phyloP scores from a whole-genome alignment of 2,113 vertebrate species.

The Gorsachius goisagi region DNA sequence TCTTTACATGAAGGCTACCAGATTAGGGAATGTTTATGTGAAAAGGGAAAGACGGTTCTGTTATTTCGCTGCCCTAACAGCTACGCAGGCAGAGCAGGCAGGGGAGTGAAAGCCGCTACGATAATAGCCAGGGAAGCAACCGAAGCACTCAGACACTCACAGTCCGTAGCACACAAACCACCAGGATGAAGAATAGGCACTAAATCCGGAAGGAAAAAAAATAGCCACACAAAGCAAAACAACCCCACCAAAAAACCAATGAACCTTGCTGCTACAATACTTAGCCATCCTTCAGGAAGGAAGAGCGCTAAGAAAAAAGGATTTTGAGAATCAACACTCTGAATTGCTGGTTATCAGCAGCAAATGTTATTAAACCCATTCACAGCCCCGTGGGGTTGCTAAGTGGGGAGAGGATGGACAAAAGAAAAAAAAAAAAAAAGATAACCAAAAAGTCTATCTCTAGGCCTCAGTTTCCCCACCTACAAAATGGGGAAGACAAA shows the following conservation, averaged over 20 bases:
- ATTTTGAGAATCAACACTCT: neutral
- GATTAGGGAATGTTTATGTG: constrained; percentile 63
- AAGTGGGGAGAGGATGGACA: fast-evolving
- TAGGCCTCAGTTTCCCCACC: neutral
- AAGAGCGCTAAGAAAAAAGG: neutral
- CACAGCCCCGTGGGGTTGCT: neutral
- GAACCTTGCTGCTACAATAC: neutral
- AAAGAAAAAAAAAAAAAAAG: neutral
- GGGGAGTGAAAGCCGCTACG: constrained; percentile 2
- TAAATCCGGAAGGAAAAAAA: neutral
- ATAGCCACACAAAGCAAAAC: neutral
- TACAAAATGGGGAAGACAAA: neutral
- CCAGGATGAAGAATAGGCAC: neutral
- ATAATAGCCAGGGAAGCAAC: constrained; percentile 11
- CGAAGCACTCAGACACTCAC: fast-evolving
- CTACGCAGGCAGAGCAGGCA: neutral
- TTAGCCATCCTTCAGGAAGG: neutral
- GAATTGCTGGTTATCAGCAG: neutral
- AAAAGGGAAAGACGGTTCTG: constrained; percentile 12
- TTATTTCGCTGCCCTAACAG: constrained; percentile 28
- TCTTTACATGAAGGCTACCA: constrained; percentile 19
- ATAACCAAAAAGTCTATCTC: neutral
- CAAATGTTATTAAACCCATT: neutral
- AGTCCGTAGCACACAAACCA: neutral
- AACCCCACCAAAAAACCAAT: neutral